Evolutionary conservation across 2,888 invertebrate species (phyloP).

Genomic region (Dyspetes luteomarginatus): DNA sequence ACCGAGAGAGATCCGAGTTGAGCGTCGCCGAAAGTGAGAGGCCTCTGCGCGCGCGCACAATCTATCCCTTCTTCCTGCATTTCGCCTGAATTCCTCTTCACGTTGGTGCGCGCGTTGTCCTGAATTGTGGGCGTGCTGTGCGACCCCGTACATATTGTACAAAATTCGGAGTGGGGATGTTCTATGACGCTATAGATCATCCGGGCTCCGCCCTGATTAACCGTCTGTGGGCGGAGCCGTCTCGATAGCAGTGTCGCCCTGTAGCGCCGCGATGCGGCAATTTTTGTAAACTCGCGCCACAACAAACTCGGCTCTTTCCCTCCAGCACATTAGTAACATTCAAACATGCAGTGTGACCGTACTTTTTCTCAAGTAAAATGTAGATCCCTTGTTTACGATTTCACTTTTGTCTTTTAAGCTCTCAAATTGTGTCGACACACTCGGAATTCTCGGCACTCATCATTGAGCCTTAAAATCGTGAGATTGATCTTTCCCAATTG

Average conservation of each 20-base stretch:
- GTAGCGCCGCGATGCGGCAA: constrained; percentile 75
- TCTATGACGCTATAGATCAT: constrained; percentile 83
- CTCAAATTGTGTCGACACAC: too few relatives aligned
- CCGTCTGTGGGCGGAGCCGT: constrained; percentile 70
- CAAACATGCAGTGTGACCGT: constrained; percentile 28
- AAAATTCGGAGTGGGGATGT: constrained; percentile 77
- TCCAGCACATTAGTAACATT: constrained; percentile 21
- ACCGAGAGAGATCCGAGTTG: constrained; percentile 48
- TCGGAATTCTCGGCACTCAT: constrained; percentile 12
- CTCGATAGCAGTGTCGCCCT: constrained; percentile 66
- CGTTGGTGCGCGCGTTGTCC: constrained; percentile 70
- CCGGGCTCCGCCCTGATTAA: constrained; percentile 77
- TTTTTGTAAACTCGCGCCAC: constrained; percentile 48
- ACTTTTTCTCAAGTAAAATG: not conserved
- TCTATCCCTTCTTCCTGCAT: constrained; percentile 53
- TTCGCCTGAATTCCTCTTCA: constrained; percentile 60
- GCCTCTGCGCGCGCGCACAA: not conserved
- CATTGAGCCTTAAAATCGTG: constrained; percentile 9
- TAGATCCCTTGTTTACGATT: too few relatives aligned
- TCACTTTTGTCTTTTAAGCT: too few relatives aligned
- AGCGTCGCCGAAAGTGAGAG: constrained; percentile 53
- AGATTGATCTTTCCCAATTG: not conserved
- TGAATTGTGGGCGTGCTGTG: constrained; percentile 80
- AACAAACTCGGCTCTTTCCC: constrained; percentile 46
- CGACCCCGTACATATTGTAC: constrained; percentile 71